Evolutionary conservation across 1,140 invertebrate species (phyloP), one percentile per base, ranked within the genome.

Genomic region (Drosophila lacertosa): DNA sequence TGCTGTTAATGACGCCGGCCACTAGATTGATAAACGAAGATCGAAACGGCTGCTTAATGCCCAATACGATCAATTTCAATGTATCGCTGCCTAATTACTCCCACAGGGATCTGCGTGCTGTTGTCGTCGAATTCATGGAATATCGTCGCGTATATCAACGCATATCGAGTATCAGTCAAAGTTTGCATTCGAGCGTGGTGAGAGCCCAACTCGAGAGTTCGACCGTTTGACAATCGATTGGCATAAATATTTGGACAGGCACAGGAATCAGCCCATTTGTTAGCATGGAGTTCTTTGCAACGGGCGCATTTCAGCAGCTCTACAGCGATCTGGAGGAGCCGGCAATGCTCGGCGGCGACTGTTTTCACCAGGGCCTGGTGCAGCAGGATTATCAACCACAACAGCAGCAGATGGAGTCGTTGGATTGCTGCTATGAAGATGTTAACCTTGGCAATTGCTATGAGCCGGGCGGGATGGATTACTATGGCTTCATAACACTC

Each of bases 241-340:
- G 26, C 64, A 86, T 86, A 86, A 86, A 86, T 88, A 88, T 86
- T 86, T 88, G 66, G 82, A 86, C 82, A 82, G 51, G 35, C 32
- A 13, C 35, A 11, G 11, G 18, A 9, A 15, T 6, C 13, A 16
- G 47, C 13, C 70, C 77, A 88, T 82, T 82, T 72, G 64, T 42
- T 24, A 42, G 9, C 40, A 90, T 90, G 89, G 89, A 90, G 26
- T 90, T 90, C 84, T 90, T 90, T 78, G 89, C 89, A 26, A 82
- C 84, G 44, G 89, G 89, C 37, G 89, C 73, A 29, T 90, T 90
- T 45, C 89, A 90, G 54, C 89, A 90, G 82, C 78, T 90, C 39
- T 89, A 77, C 70, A 80, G 55, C 51, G 89, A 90, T 5, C 62
- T 90, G 44, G 71, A 86, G n/a, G 84, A 90, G 11, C 60, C 70